Evolutionary conservation across 2,888 invertebrate species (phyloP).

Genomic region (Terebella lapidaria): DNA sequence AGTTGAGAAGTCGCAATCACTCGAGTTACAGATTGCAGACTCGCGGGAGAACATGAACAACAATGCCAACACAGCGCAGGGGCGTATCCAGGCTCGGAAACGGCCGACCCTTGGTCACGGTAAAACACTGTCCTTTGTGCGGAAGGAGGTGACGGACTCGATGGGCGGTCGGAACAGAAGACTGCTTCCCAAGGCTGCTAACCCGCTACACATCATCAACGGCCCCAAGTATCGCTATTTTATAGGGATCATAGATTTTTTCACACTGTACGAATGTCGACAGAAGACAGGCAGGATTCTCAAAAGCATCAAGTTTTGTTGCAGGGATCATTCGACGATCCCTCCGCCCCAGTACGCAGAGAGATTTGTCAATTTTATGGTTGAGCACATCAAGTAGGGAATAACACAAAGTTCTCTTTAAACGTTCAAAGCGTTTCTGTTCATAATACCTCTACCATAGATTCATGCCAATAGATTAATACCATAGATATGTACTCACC

Average conservation of each 20-base stretch:
- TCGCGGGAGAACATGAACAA: too few species aligned
- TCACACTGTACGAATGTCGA: constrained; percentile 33
- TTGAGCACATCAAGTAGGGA: constrained; percentile 23
- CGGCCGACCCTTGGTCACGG: background rate
- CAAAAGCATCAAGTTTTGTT: constrained; percentile 34
- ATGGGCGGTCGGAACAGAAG: constrained; percentile 24
- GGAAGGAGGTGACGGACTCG: constrained; percentile 7
- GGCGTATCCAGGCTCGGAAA: too few species aligned
- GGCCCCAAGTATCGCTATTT: constrained; percentile 34
- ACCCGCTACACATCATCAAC: constrained; percentile 40
- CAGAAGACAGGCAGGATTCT: constrained; percentile 30
- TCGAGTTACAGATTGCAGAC: too few species aligned
- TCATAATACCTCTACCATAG: too few species aligned
- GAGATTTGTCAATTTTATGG: constrained; percentile 33
- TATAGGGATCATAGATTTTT: constrained; percentile 42
- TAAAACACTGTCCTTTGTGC: background rate
- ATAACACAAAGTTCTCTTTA: too few species aligned
- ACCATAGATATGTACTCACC: too few species aligned
- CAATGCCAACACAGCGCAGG: too few species aligned
- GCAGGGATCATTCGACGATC: constrained; percentile 38
- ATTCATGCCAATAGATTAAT: too few species aligned
- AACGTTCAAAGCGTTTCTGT: too few species aligned
- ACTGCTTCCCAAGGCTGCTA: constrained; percentile 34
- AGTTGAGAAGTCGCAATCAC: too few species aligned
- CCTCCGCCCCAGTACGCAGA: constrained; percentile 33